A percentile compares a stretch with the other conserved stretches of the same genome.
These are phyloP conservation scores for Trachelus troglodyta DNA, from an alignment of 2,888 invertebrate species.

Conservation along the genomic window DNA sequence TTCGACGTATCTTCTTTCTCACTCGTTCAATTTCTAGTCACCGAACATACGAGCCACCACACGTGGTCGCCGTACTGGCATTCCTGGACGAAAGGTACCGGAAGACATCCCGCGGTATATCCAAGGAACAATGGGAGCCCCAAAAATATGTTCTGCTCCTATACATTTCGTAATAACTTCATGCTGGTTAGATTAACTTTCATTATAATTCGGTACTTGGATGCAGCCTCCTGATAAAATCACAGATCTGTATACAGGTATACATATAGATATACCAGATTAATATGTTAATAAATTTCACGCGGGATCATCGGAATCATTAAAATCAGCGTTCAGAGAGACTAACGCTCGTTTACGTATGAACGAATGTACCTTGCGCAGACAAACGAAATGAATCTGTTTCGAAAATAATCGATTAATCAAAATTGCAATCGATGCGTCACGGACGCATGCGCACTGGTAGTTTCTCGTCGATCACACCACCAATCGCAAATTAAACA, in stretches of 20 bases:
- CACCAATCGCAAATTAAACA: slow-evolving; percentile 4
- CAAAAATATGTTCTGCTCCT: neutral
- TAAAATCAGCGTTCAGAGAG: neutral
- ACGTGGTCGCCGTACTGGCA: neutral
- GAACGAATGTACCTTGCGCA: neutral
- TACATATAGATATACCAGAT: neutral
- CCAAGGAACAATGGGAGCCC: neutral
- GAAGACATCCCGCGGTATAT: slow-evolving; percentile 42
- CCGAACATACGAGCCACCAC: neutral
- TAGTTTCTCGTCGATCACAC: neutral
- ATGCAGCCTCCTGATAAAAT: neutral
- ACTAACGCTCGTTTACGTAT: neutral
- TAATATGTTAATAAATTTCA: neutral
- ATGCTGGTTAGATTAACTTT: neutral
- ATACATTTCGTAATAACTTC: neutral
- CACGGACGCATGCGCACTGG: neutral
- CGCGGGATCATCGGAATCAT: neutral
- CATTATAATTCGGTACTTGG: neutral
- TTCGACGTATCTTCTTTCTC: neutral
- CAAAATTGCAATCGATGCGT: neutral
- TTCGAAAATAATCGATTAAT: neutral
- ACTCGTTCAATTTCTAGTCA: neutral
- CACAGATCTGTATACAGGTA: neutral
- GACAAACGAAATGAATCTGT: neutral
- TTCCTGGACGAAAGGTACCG: slow-evolving; percentile 46